Evolutionary conservation across 2,113 vertebrate genomes (phyloP).

Genomic region (Oxygymnocypris stewartii): DNA sequence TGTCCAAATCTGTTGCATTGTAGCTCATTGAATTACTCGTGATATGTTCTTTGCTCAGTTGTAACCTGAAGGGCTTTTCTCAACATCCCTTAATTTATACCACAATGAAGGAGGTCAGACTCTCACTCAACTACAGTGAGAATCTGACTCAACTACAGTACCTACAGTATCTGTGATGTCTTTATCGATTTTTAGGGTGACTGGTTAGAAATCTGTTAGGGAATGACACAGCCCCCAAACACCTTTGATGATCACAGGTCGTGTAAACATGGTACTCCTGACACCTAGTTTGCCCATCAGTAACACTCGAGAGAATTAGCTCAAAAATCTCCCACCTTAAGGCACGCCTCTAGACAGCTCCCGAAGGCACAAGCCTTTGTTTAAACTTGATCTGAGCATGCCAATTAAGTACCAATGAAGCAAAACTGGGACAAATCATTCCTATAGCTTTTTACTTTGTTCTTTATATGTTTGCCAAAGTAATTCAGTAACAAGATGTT

Average conservation of each 20-base stretch:
- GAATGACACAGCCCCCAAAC: conserved; percentile 22
- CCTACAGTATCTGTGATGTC: conserved; percentile 29
- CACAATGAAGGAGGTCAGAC: conserved; percentile 62
- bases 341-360: conserved; percentile 5
- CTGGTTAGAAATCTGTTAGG: conserved; percentile 28
- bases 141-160: conserved; percentile 1
- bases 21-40: background rate
- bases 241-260: conserved; percentile 51
- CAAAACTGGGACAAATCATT: background rate
- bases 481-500: background rate
- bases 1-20: background rate
- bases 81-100: conserved; percentile 62
- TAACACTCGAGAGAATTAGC: conserved; percentile 3
- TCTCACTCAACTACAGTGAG: conserved; percentile 40
- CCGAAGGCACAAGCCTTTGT: background rate
- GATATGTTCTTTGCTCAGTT: conserved; percentile 2
- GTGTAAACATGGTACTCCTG: conserved; percentile 44
- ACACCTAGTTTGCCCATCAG: conserved; percentile 23
- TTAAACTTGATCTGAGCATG: background rate
- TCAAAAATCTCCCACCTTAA: background rate
- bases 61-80: background rate
- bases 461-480: conserved; percentile 7
- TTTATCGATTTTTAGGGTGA: conserved; percentile 56
- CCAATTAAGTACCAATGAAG: conserved; percentile 1
- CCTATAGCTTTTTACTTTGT: conserved; percentile 12